phyloP scores from a whole-genome alignment of 1,140 invertebrate species.

The Ylistrum balloti region DNA sequence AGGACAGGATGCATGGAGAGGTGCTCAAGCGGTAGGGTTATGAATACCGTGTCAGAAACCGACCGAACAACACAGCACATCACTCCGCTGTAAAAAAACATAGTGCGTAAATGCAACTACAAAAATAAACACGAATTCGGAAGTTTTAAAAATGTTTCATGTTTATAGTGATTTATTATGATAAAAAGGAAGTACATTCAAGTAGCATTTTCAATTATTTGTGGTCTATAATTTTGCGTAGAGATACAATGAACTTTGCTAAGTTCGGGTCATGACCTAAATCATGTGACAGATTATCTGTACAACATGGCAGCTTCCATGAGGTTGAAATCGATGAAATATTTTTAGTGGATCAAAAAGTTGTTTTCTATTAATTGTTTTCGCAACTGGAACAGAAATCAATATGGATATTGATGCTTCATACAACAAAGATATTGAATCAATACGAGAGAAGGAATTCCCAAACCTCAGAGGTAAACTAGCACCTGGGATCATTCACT shows the following conservation, averaged over 20 bases:
- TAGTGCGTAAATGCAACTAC: neutral
- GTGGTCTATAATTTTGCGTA: conserved; percentile 45
- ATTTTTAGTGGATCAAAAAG: conserved; percentile 34
- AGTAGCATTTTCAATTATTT: neutral
- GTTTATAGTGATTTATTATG: neutral
- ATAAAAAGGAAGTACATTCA: neutral
- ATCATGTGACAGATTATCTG: conserved; percentile 53
- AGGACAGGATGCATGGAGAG: conserved; percentile 47
- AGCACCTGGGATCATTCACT: neutral
- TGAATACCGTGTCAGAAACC: conserved; percentile 52
- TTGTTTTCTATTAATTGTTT: conserved; percentile 11
- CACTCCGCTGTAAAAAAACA: conserved; percentile 21
- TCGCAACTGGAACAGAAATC: conserved; percentile 19
- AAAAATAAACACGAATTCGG: conserved; percentile 42
- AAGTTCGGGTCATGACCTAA: conserved; percentile 43
- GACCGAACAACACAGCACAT: conserved; percentile 40
- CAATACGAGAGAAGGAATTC: conserved; percentile 52
- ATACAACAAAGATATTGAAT: conserved; percentile 51
- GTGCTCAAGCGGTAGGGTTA: conserved; percentile 52
- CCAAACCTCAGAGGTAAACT: conserved; percentile 57
- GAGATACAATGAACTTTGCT: conserved; percentile 46
- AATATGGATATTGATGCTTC: conserved; percentile 15
- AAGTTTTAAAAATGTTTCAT: neutral
- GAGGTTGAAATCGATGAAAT: conserved; percentile 42
- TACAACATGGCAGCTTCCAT: conserved; percentile 63